Evolutionary conservation across 2,888 invertebrate species (phyloP), one percentile per base, ranked within the genome.

Genomic region (Athalia cordata): DNA sequence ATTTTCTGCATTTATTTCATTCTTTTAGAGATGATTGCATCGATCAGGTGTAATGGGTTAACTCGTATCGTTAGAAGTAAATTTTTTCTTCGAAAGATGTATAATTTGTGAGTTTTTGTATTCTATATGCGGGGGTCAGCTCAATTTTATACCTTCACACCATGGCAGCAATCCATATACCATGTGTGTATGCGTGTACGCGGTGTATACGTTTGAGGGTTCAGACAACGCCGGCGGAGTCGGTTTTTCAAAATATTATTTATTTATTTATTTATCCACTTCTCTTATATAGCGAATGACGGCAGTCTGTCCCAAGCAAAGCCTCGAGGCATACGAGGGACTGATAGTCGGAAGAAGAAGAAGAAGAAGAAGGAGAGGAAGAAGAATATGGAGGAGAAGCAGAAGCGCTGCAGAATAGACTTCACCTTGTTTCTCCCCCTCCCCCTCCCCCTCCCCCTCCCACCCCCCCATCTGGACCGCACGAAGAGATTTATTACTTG

Each of bases 401-500:
- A 68, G 68, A 50, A 50, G 15, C 15, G 55, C 6, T 29, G 29
- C 29, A 68, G 68, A 68, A 66, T 66, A 49, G 49, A 49, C 66
- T 13, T 59, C 49, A 43, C 68, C 43, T 55, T 52, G 68, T 55
- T 13, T 29, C 52, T 13, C 15, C 8, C n/a, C 50, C 4, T 9
- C 55, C 47, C 72, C 45, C 72, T 8, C 47, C 72, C 59, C 50
- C 50, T 68, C 64, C 64, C 65, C n/a, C n/a, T n/a, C n/a, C n/a
- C n/a, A n/a, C n/a, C n/a, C 29, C 29, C 29, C 2, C 29, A 29
- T 29, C 29, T 29, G 29, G 29, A 29, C 29, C 2, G 29, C 29
- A 29, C 77, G 79, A 79, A 81, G 83, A 89, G 89, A 90, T 90
- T 90, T 90, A 89, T 89, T 88, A 88, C 88, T 88, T 84, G 88